Evolutionary conservation across 2,113 vertebrate species (phyloP), one percentile per base, ranked within the genome.

Genomic region (Zootoca vivipara): DNA sequence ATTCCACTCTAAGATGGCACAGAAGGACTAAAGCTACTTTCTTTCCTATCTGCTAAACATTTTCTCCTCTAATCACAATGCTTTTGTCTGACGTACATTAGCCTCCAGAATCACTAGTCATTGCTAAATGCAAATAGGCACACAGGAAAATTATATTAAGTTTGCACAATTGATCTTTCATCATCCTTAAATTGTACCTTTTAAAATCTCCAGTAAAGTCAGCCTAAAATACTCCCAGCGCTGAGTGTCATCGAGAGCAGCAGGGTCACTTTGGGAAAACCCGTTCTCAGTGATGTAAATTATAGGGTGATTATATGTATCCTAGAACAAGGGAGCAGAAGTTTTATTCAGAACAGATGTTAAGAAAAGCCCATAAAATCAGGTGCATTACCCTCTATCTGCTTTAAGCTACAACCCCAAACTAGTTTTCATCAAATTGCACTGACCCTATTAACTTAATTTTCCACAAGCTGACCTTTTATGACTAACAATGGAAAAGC

Each of bases 251-350:
- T 98, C 97, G 40, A 98, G 94, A 81, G 96, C 87, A 92, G 96
- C 86, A 15, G 95, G 96, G 87, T 98, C 97, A 91, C 92, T 92
- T 95, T 97, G 97, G 90, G 97, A 96, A 96, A 99, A 98, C 70
- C 98, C 97, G 58, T 98, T 98, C 96, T 98, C 97, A 2, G 97
- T 98, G 90, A 99, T 98, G 95, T 99, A 98, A 97, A 99, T 97
- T 85, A 95, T 80, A 15, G 97, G 97, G 93, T 96, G 96, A 96
- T 97, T 97, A 95, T 97, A 99, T 2, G 90, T 97, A 94, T 98
- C 96, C 97, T 98, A 96, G 90, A 95, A 95, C 77, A 96, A 97
- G 90, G 94, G 79, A 96, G 86, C 86, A 95, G 89, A 94, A 96
- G 93, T 95, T 97, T 96, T 96, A 95, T 96, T 95, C 94, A 89